phyloP scores from a whole-genome alignment of 2,888 invertebrate species.

The Aradus depressus region DNA sequence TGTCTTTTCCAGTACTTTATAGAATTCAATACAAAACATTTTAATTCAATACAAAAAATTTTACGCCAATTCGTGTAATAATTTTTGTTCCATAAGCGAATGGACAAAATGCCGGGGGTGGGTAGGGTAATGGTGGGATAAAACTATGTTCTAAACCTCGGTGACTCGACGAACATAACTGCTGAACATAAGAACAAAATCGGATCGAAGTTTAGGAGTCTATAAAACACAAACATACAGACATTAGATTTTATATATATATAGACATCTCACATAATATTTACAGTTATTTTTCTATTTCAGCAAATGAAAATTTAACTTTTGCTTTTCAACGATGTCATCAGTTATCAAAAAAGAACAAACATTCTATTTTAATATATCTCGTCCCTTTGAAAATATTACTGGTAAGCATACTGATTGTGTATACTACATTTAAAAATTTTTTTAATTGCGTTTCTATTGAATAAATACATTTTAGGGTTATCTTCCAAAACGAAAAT shows the following conservation, averaged over 20 bases:
- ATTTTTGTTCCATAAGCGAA: no score
- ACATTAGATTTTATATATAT: neutral
- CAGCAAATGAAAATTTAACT: constrained; percentile 80
- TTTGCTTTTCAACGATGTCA: constrained; percentile 92
- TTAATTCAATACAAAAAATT: no score
- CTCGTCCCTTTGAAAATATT: constrained; percentile 95
- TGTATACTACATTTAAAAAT: neutral
- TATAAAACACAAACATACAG: no score
- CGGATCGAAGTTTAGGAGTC: no score
- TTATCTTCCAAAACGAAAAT: constrained; percentile 72
- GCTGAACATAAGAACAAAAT: no score
- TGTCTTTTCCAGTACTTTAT: no score
- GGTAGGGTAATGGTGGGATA: neutral
- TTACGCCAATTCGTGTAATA: no score
- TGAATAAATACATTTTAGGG: constrained; percentile 44
- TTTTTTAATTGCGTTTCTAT: constrained; percentile 1
- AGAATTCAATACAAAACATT: no score
- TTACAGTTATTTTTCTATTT: constrained; percentile 32
- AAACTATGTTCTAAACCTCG: neutral
- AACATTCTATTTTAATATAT: constrained; percentile 84
- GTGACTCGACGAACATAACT: neutral
- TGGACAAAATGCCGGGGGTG: no score
- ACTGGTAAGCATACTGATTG: constrained; percentile 39
- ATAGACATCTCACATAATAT: constrained; percentile 2
- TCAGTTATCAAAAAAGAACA: constrained; percentile 67